Evolutionary conservation across 2,888 invertebrate genomes (phyloP).

Genomic region (Thecocarcelia acutangulata): DNA sequence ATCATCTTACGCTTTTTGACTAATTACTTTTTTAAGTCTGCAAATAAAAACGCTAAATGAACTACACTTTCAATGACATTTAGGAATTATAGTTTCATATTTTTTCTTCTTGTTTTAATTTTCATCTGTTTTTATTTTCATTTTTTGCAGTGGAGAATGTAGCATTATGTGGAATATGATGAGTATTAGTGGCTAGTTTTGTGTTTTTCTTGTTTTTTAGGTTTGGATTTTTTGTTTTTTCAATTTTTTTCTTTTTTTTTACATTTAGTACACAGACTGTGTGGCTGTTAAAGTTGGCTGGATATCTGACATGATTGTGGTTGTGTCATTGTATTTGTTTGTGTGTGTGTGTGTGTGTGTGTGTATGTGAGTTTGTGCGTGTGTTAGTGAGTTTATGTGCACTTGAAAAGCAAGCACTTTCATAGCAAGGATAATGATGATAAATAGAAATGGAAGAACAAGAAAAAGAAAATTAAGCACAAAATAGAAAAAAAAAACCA

Average conservation of each 20-base stretch:
- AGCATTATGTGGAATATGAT: slow-evolving; percentile 57
- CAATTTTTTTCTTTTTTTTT: slow-evolving; percentile 41
- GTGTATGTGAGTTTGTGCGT: neutral
- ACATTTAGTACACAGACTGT: slow-evolving; percentile 68
- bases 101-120: slow-evolving; percentile 20
- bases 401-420: slow-evolving; percentile 75
- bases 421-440: slow-evolving; percentile 75
- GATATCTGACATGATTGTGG: slow-evolving; percentile 70
- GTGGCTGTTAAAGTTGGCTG: slow-evolving; percentile 69
- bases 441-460: slow-evolving; percentile 51
- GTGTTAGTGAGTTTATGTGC: slow-evolving; percentile 70
- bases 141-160: slow-evolving; percentile 15
- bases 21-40: neutral
- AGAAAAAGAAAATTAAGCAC: slow-evolving; percentile 55
- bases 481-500: slow-evolving; percentile 46
- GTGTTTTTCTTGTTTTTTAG: slow-evolving; percentile 40
- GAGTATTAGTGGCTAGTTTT: slow-evolving; percentile 63
- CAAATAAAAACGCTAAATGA: slow-evolving; percentile 38
- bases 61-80: slow-evolving; percentile 36
- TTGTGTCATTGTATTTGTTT: slow-evolving; percentile 71
- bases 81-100: slow-evolving; percentile 25
- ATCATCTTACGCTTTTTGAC: no score
- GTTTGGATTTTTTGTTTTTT: slow-evolving; percentile 22
- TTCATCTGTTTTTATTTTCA: slow-evolving; percentile 21
- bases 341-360: slow-evolving; percentile 8